These are phyloP conservation scores for Platycheirus rosarum DNA, from an alignment of 2,888 invertebrate species.

Conservation along the genomic window DNA sequence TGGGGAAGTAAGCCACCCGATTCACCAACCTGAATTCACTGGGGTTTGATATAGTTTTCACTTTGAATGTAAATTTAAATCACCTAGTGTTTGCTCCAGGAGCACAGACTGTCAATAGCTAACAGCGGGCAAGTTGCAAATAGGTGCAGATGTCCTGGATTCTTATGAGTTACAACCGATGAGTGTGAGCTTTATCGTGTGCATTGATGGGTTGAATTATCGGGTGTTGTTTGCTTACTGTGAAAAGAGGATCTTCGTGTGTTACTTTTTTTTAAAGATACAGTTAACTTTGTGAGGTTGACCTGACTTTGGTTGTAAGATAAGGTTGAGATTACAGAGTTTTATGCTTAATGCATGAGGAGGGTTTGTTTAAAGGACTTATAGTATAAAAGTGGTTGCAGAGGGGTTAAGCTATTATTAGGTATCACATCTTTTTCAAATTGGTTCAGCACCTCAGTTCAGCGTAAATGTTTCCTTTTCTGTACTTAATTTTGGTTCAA, in stretches of 20 bases:
- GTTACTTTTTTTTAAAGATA: constrained; percentile 18
- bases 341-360: neutral
- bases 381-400: neutral
- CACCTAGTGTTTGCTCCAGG: constrained; percentile 40
- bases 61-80: constrained; percentile 68
- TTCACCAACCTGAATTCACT: neutral
- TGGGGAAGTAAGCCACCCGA: neutral
- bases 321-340: constrained; percentile 17
- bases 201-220: constrained; percentile 56
- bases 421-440: too few species aligned
- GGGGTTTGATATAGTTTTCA: constrained; percentile 48
- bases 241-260: constrained; percentile 13
- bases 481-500: too few species aligned
- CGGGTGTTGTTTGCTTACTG: constrained; percentile 45
- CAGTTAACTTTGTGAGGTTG: constrained; percentile 46
- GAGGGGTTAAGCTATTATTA: neutral
- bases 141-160: constrained; percentile 61
- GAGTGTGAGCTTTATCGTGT: constrained; percentile 31
- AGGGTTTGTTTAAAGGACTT: neutral
- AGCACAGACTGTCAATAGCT: constrained; percentile 65
- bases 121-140: constrained; percentile 32
- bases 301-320: constrained; percentile 46
- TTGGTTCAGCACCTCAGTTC: too few species aligned
- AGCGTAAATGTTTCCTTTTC: too few species aligned
- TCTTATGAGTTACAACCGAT: constrained; percentile 56